Base-by-base conservation (phyloP, 1,140 invertebrate species). In the Stratiolaelaps scimitus region DNA sequence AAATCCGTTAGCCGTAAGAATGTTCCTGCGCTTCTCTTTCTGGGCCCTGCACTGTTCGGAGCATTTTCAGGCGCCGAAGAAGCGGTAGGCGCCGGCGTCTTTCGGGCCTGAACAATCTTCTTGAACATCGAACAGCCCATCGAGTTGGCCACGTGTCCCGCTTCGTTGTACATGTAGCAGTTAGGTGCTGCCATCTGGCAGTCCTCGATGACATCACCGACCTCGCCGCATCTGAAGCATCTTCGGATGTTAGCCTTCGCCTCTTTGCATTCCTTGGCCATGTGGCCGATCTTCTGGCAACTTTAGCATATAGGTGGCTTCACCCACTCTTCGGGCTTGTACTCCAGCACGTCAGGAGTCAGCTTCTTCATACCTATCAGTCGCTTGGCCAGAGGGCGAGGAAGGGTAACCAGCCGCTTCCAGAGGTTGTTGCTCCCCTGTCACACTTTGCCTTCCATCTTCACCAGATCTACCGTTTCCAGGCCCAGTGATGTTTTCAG, bases 211-310 rank as follows among this genome's bases (percentile, higher is more conserved):
- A 6, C 7, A 48, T 48, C 19, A 6, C 47, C 47, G 5, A 6
- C 47, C 4, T 48, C 15, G 20, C 47, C 47, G 15, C 47, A 48
- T n/a, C n/a, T n/a, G n/a, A n/a, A n/a, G n/a, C n/a, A n/a, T 48
- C 28, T 48, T 48, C 47, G 20, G 4, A 7, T 28, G 15, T 4
- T 23, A 4, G 47, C 47, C 28, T 48, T 4, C 15, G 4, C 4
- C 4, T 19, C 4, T 6, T 4, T 48, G 15, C 47, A 48, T 4
- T 4, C 7, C 7, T 15, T 19, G 15, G 47, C 4, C 28, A 7
- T 19, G 47, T 48, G 47, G 15, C 47, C 47, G 5, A 48, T 28
- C 47, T 48, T 28, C 47, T 48, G 47, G n/a, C n/a, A n/a, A n/a
- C n/a, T n/a, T n/a, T n/a, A n/a, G n/a, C n/a, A n/a, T n/a, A n/a